Percentiles rank a stretch among this genome's conserved stretches.
These are phyloP conservation scores for Contarinia nasturtii DNA, from an alignment of 1,140 invertebrate genomes.

Conservation along the genomic window DNA sequence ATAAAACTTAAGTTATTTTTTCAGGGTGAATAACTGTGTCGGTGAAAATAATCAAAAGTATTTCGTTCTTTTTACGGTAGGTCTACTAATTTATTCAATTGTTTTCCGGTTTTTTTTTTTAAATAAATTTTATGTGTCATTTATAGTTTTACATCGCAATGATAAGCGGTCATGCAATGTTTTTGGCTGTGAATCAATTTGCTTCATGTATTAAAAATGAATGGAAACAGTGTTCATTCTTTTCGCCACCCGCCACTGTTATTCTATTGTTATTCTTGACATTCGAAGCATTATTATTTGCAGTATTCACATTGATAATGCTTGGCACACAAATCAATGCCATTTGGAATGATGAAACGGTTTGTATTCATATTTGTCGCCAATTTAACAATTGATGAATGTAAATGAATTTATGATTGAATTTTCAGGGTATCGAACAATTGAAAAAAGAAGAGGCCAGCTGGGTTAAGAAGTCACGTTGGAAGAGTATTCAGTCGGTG, in stretches of 20 bases:
- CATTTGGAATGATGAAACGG: constrained; percentile 97
- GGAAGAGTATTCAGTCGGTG: constrained; percentile 86
- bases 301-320: constrained; percentile 98
- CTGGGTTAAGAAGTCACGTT: constrained; percentile 77
- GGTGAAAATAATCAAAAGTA: constrained; percentile 99
- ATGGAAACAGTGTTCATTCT: constrained; percentile 85
- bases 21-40: constrained; percentile 97
- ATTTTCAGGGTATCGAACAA: constrained; percentile 75
- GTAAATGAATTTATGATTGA: constrained; percentile 6
- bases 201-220: constrained; percentile 82
- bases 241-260: constrained; percentile 88
- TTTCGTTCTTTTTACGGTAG: constrained; percentile 96
- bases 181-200: constrained; percentile 85
- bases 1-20: neutral
- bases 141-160: constrained; percentile 94
- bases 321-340: constrained; percentile 91
- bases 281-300: constrained; percentile 92
- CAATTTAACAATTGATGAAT: neutral
- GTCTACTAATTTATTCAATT: constrained; percentile 15
- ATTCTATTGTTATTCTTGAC: constrained; percentile 88
- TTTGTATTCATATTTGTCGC: constrained; percentile 24
- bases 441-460: constrained; percentile 82
- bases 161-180: constrained; percentile 84
- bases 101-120: neutral
- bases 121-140: constrained; percentile 5